phyloP scores from a whole-genome alignment of 2,888 invertebrate genomes.

The Coenonympha arcania region DNA sequence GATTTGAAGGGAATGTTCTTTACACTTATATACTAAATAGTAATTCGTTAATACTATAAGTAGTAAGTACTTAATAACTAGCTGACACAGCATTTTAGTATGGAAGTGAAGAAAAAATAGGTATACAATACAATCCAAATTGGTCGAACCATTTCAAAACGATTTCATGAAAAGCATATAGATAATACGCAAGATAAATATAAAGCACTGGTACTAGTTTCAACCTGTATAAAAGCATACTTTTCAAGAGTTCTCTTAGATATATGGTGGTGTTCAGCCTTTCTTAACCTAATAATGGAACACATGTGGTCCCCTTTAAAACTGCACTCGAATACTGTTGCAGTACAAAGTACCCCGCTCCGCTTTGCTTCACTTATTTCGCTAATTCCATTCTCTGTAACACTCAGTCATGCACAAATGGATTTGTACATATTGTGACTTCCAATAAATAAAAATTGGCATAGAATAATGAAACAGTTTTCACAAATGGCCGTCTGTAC shows the following conservation, averaged over 20 bases:
- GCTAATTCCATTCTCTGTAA: conserved; percentile 14
- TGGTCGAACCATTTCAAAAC: not conserved
- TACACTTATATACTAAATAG: too few species aligned
- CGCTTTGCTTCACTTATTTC: conserved; percentile 15
- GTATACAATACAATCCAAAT: too few species aligned
- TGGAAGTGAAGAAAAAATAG: too few species aligned
- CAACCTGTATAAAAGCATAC: not conserved
- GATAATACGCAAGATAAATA: conserved; percentile 14
- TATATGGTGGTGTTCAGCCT: not conserved
- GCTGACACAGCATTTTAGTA: too few species aligned
- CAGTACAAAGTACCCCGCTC: conserved; percentile 1
- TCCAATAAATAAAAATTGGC: not conserved
- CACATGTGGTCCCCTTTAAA: not conserved
- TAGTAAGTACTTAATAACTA: too few species aligned
- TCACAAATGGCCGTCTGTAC: too few species aligned
- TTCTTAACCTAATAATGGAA: not conserved
- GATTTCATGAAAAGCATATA: not conserved
- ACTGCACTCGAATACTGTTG: conserved; percentile 2
- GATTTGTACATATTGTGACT: not conserved
- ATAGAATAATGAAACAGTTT: too few species aligned
- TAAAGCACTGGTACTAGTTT: not conserved
- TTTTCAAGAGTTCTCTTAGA: not conserved
- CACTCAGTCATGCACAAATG: conserved; percentile 6
- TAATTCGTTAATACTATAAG: too few species aligned
- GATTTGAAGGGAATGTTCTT: too few species aligned